Base-by-base conservation (phyloP, 2,797 vertebrate genomes). In the Thalassophryne amazonica region DNA sequence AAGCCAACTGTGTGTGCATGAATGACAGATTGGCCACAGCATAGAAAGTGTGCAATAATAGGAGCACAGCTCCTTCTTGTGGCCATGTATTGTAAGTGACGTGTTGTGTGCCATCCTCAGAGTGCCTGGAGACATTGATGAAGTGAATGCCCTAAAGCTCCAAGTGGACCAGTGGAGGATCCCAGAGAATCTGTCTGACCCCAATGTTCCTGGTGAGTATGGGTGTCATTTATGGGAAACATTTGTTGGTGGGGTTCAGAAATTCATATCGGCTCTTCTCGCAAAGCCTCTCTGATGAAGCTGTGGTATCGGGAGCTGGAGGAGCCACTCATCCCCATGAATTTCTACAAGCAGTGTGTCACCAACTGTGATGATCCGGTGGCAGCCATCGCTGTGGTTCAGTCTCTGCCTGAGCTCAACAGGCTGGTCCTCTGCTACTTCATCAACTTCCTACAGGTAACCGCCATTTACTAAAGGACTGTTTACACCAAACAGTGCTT, bases 131-230 rank as follows among this genome's bases (percentile, higher is more conserved):
- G 94, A 96, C 77, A 96, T 96, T 4, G 94, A 96, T 64, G 94
- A 96, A 72, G 94, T 96, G 45, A 96, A 96, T 22, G 93, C 93
- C 0, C 29, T 96, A 78, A 96, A 96, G 83, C 84, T 96, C 39
- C 94, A 96, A 49, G 93, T 96, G 30, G 94, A 96, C 72, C 94
- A 95, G 76, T 96, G 94, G 94, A 92, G 91, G 65, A 95, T 95
- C 61, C 94, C 94, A 6, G 91, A 91, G 28, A 85, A 90, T 53
- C 91, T 95, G 14, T 92, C 92, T 4, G 94, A 96, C 71, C 94
- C 94, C 24, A 95, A 94, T 34, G 84, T 96, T 47, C 94, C 94
- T 59, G 94, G 94, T 96, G 81, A 9, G 69, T 19, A 34, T 25
- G 4, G 8, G 18, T 23, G 5, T 16, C 0, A 23, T 8, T 25